Percentiles rank a stretch among this genome's conserved stretches.
These are phyloP conservation scores for Atta texana DNA, from an alignment of 1,140 invertebrate species.

Conservation along the genomic window DNA sequence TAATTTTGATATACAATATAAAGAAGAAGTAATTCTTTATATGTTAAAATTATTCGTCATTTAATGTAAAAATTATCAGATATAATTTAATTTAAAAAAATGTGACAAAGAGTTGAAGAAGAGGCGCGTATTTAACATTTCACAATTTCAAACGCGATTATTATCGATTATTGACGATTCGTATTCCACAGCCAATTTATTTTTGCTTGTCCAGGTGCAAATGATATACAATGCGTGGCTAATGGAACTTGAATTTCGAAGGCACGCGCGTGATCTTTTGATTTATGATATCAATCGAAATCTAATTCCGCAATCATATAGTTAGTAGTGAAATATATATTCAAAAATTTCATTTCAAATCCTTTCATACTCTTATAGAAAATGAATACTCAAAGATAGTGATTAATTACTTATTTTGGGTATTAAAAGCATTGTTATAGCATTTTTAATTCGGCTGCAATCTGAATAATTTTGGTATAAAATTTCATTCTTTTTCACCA, in stretches of 20 bases:
- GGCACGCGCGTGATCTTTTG: background rate
- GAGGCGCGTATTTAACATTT: background rate
- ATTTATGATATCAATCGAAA: slow-evolving; percentile 11
- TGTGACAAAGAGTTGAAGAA: background rate
- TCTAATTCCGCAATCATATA: background rate
- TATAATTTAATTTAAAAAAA: slow-evolving; percentile 2
- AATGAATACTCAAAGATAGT: too few relatives aligned
- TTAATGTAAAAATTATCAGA: background rate
- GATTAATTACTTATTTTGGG: too few relatives aligned
- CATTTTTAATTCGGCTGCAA: too few relatives aligned
- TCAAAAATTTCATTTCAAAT: background rate
- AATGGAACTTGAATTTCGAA: slow-evolving; percentile 48
- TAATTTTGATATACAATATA: too few relatives aligned
- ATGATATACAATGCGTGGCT: slow-evolving; percentile 23
- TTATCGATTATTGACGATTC: slow-evolving; percentile 22
- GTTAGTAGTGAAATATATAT: background rate
- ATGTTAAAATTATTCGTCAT: background rate
- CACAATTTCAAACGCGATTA: background rate
- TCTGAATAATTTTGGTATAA: too few relatives aligned
- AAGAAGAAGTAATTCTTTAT: slow-evolving; percentile 1
- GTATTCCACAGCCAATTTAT: background rate
- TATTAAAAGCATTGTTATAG: too few relatives aligned
- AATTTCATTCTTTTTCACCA: too few relatives aligned
- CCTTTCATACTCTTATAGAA: too few relatives aligned
- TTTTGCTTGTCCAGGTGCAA: background rate